These are phyloP conservation scores for Lateolabrax maculatus DNA, from an alignment of 2,797 vertebrate genomes.

Conservation along the genomic window DNA sequence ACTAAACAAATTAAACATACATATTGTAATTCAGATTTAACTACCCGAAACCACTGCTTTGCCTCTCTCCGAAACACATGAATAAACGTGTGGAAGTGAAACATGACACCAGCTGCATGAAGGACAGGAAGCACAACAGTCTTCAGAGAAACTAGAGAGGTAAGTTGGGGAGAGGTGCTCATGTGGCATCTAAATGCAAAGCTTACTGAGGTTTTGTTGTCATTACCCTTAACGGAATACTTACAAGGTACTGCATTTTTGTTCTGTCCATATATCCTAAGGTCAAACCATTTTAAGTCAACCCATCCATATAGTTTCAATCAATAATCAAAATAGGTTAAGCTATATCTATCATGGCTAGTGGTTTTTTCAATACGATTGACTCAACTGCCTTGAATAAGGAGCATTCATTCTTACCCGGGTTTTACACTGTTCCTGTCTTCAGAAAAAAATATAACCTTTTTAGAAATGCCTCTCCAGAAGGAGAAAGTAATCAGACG, in stretches of 20 bases:
- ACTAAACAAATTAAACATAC: conserved; percentile 35
- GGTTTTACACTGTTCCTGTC: conserved; percentile 40
- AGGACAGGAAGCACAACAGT: conserved; percentile 78
- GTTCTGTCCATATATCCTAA: conserved; percentile 50
- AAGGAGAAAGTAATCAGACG: conserved; percentile 45
- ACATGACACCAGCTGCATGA: conserved; percentile 69
- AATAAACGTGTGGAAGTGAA: conserved; percentile 67
- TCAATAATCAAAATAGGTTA: conserved; percentile 55
- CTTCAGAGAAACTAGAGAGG: conserved; percentile 71
- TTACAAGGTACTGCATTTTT: conserved; percentile 75
- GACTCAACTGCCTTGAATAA: conserved; percentile 65
- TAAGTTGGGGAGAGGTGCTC: conserved; percentile 60
- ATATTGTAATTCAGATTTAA: conserved; percentile 18
- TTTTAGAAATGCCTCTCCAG: conserved; percentile 30
- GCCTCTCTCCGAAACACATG: conserved; percentile 47
- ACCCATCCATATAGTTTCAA: conserved; percentile 43
- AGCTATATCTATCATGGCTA: conserved; percentile 47
- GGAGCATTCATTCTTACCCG: conserved; percentile 46
- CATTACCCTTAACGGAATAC: conserved; percentile 69
- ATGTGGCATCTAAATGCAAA: conserved; percentile 70
- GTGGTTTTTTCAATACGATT: conserved; percentile 56
- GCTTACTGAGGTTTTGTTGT: conserved; percentile 79
- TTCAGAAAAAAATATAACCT: conserved; percentile 52
- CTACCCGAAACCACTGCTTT: conserved; percentile 56
- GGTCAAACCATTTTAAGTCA: conserved; percentile 40